Conservation (phyloP, 2,888 invertebrate genomes). For the Cephus pygmeus region DNA sequence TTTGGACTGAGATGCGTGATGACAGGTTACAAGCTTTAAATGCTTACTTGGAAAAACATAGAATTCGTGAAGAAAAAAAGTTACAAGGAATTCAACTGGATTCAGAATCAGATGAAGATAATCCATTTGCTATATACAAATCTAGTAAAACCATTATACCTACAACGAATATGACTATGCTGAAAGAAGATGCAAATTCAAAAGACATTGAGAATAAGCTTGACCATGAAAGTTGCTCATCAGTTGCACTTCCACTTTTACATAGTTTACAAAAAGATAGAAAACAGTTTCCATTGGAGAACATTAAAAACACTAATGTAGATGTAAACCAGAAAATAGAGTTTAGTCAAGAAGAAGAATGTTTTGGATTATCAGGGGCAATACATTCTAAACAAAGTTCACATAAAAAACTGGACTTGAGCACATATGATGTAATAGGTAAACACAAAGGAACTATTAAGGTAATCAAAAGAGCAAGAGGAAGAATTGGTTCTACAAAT, state of each 20-base stretch:
- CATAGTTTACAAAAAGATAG: too few relatives aligned
- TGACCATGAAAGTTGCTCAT: too few relatives aligned
- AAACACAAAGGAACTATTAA: too few relatives aligned
- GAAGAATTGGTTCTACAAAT: too few relatives aligned
- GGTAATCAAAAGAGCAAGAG: too few relatives aligned
- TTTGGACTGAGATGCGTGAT: conserved; percentile 49
- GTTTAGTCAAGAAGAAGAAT: too few relatives aligned
- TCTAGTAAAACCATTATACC: not conserved
- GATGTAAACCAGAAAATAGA: not conserved
- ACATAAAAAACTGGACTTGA: too few relatives aligned
- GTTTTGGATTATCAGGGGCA: too few relatives aligned
- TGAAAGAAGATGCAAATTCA: not conserved
- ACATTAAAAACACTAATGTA: not conserved
- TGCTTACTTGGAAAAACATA: conserved; percentile 53
- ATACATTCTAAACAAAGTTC: too few relatives aligned
- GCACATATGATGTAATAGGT: too few relatives aligned
- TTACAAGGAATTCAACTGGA: conserved; percentile 48
- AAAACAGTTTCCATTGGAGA: not conserved
- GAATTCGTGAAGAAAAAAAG: conserved; percentile 50
- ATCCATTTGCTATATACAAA: conserved; percentile 51
- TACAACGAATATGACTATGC: not conserved
- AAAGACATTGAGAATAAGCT: too few relatives aligned
- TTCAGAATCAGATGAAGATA: conserved; percentile 57
- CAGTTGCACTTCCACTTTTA: too few relatives aligned
- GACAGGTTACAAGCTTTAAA: conserved; percentile 48